These are phyloP conservation scores for Rhinichthys klamathensis DNA, from an alignment of 2,113 vertebrate species.

Conservation along the genomic window DNA sequence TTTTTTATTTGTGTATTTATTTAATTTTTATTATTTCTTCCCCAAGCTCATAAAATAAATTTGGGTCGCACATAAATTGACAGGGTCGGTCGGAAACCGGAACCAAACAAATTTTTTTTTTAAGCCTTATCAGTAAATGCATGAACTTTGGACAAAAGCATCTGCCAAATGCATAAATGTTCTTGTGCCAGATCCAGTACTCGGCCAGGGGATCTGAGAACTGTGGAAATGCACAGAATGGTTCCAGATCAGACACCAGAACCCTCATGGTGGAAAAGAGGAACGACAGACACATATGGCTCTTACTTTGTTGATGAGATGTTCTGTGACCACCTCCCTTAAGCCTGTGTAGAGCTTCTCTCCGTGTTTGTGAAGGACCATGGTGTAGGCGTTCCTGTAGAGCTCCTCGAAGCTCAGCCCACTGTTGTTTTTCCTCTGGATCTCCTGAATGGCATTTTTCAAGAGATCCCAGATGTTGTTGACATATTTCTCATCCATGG, in stretches of 20 bases:
- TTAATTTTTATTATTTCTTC: no score
- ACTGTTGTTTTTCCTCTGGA: constrained; percentile 99
- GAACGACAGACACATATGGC: background rate
- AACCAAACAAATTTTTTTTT: no score
- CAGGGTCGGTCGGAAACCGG: no score
- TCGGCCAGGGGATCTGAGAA: background rate
- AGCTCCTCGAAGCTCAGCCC: constrained; percentile 99
- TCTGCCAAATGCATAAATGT: background rate
- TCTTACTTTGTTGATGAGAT: constrained; percentile 98
- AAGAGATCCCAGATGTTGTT: constrained; percentile 99
- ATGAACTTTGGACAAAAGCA: background rate
- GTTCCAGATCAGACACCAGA: background rate
- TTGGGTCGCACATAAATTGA: no score
- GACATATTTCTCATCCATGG: constrained; percentile 99
- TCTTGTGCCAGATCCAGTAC: background rate
- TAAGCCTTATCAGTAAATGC: no score
- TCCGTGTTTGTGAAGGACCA: constrained; percentile 99
- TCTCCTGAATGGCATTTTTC: constrained; percentile 99
- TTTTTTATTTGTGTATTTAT: no score
- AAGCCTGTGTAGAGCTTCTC: constrained; percentile 99
- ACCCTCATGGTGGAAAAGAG: background rate
- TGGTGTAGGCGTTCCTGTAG: constrained; percentile 98
- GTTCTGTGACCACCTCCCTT: constrained; percentile 97
- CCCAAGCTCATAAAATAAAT: no score
- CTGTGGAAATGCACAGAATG: background rate